Evolutionary conservation across 2,113 vertebrate genomes (phyloP), one percentile per base, ranked within the genome.

Genomic region (Kobus ellipsiprymnus): DNA sequence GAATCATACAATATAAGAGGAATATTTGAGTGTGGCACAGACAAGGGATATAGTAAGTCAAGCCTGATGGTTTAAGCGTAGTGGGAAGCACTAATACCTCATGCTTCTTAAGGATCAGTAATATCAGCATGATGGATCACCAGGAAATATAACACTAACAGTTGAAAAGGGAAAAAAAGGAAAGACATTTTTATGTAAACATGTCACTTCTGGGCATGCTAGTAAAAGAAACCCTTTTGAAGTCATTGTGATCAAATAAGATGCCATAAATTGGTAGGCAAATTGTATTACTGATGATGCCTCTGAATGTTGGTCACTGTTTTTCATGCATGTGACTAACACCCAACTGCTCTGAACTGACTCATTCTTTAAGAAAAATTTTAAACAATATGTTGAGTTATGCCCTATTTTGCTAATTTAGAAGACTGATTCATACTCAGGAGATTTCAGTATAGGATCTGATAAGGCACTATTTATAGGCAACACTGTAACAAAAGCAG

Each of bases 371-470:
- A 50, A 78, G 33, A 84, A 96, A 95, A 95, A 25, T 12, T 50
- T 89, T 60, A 92, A 97, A 94, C 48, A 97, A 64, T 83, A 97
- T 80, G 78, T 88, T 55, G 16, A 87, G 48, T 36, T 87, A 95
- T 67, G n/a, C 33, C 21, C 48, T 91, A 77, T 46, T 86, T 85
- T 83, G 36, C 40, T 88, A 87, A 94, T 86, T 90, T 97, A 94
- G 86, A 94, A 93, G 60, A 90, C 81, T 87, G 81, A 91, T 25
- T 96, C 71, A 90, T 64, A 87, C 48, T 78, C 16, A 91, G 48
- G 40, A 93, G 52, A 92, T 48, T 96, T 87, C 84, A 30, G 48
- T n/a, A 85, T 92, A 92, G 78, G 85, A 92, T 50, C 33, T 92
- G 23, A n/a, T 27, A 40, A n/a, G 29, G 74, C 40, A 87, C 86